Evolutionary conservation across 2,888 invertebrate genomes (phyloP), one percentile per base, ranked within the genome.

Genomic region (Luperina nickerlii): DNA sequence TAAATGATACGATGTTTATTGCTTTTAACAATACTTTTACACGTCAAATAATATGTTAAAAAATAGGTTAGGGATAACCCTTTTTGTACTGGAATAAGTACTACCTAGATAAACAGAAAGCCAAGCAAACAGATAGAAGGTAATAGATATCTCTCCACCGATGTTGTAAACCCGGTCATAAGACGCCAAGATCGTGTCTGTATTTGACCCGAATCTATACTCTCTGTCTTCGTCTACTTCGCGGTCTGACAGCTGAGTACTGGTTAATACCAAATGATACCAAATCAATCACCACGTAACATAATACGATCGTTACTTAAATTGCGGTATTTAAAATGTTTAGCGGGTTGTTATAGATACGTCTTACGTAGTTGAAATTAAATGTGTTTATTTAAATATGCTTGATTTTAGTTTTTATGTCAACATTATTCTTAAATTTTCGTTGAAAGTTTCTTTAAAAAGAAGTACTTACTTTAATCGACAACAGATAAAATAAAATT

Each of bases 91-190:
- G 9, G 24, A 45, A 18, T 38, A 62, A 48, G 13, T n/a, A 48
- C 71, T 67, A 67, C 6, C 38, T 63, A 27, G 1, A 38, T 57
- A 24, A 73, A 82, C 63, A 67, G 51, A 79, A 54, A 79, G 1
- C 45, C 27, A 70, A 74, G 60, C 57, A 80, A 71, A 80, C 27
- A 78, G 38, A 79, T 48, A 62, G 27, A 79, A 80, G 89, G 90
- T 88, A 81, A 81, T 57, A 78, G 84, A 81, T 84, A 81, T 90
- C 89, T 87, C 87, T 80, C 42, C 27, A n/a, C 32, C 63, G 73
- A 85, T 85, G 81, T 82, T 82, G 82, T 85, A 81, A 82, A 85
- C 68, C 63, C 85, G 82, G 85, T 82, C 82, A 85, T 82, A 70
- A 85, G 62, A 79, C 85, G 73, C 85, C 81, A 65, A 85, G 86